These are phyloP conservation scores for Cyrtonyx montezumae DNA, from an alignment of 2,113 vertebrate species.

Conservation along the genomic window DNA sequence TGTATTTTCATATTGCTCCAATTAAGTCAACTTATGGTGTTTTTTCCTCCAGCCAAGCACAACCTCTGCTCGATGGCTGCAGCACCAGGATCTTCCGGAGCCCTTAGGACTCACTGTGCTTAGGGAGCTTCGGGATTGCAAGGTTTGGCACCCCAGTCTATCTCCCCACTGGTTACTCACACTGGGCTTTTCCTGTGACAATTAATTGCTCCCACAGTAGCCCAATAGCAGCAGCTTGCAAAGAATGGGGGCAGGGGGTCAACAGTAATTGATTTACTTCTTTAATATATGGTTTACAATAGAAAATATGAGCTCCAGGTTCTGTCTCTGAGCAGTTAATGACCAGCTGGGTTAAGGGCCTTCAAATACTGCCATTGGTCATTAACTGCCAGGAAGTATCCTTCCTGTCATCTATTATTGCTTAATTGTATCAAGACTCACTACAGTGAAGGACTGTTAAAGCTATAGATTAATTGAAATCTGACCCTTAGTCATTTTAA, in stretches of 20 bases:
- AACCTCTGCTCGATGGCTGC: background rate
- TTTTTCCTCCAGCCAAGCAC: background rate
- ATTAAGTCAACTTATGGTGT: background rate
- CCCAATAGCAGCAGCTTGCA: background rate
- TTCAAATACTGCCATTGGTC: slow-evolving; percentile 23
- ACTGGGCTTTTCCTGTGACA: background rate
- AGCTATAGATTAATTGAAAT: slow-evolving; percentile 55
- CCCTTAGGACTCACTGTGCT: background rate
- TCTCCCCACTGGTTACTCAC: background rate
- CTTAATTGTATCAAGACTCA: slow-evolving; percentile 59
- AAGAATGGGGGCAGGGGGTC: rapidly evolving
- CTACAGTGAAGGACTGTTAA: slow-evolving; percentile 37
- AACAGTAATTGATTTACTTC: slow-evolving; percentile 35
- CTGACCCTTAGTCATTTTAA: slow-evolving; percentile 50
- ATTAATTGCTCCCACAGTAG: background rate
- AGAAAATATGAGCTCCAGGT: slow-evolving; percentile 52
- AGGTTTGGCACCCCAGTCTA: rapidly evolving
- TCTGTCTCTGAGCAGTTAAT: slow-evolving; percentile 52
- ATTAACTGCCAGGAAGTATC: slow-evolving; percentile 49
- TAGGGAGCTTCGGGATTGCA: background rate
- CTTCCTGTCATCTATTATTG: slow-evolving; percentile 54
- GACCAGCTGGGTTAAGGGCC: slow-evolving; percentile 47
- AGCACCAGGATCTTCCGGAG: background rate
- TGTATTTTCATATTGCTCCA: background rate
- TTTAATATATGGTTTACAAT: slow-evolving; percentile 49